A percentile compares a stretch with the other conserved stretches of the same genome.
Conservation (phyloP, 2,113 vertebrate species). For the Camelus bactrianus region DNA sequence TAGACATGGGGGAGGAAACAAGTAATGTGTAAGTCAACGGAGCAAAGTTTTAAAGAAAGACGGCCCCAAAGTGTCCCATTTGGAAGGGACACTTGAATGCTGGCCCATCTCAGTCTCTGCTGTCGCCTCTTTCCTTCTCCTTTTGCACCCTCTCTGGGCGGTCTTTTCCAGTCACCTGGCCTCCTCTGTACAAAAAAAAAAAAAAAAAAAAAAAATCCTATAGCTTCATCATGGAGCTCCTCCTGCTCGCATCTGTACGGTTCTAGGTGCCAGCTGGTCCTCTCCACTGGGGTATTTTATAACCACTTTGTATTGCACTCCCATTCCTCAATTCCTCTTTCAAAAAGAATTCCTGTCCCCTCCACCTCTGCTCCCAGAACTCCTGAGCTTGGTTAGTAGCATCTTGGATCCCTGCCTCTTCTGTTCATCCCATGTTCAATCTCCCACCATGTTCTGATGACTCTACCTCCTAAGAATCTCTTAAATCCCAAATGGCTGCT, state of each 20-base stretch:
- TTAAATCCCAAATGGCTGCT: neutral
- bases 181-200: neutral
- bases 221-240: neutral
- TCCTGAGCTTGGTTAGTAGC: neutral
- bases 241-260: neutral
- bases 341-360: neutral
- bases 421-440: neutral
- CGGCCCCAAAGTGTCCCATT: neutral
- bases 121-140: neutral
- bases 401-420: neutral
- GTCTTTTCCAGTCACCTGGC: neutral
- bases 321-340: neutral
- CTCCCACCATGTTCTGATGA: neutral
- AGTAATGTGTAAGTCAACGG: neutral
- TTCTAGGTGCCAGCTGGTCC: neutral
- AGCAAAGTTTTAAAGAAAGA: neutral
- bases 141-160: neutral
- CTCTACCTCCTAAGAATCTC: neutral
- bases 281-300: neutral
- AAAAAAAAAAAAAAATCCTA: too few species aligned
- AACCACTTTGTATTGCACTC: neutral
- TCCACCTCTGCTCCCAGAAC: neutral
- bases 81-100: neutral
- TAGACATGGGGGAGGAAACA: neutral
- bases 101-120: neutral